These are phyloP conservation scores for Tetrao urogallus DNA, from an alignment of 2,113 vertebrate species.

Conservation along the genomic window DNA sequence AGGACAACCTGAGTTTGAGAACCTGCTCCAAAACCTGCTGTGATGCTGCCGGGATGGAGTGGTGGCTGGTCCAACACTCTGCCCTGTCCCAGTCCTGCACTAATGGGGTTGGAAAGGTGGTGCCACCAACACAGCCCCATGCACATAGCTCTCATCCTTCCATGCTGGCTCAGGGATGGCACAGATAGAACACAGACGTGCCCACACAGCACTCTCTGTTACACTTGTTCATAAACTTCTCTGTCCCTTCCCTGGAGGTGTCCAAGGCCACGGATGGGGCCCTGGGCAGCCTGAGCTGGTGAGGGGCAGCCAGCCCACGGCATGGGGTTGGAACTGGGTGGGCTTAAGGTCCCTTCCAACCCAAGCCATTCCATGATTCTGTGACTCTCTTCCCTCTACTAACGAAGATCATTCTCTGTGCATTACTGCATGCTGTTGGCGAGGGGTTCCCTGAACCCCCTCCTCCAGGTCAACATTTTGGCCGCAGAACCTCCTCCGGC, in stretches of 20 bases:
- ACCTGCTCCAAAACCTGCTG: not conserved
- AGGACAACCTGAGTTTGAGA: rapidly evolving
- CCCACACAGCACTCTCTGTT: not conserved
- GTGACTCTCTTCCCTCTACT: not conserved
- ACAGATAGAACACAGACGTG: not conserved
- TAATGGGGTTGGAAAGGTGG: not conserved
- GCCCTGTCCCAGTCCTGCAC: not conserved
- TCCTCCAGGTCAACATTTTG: not conserved
- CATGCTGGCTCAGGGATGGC: not conserved
- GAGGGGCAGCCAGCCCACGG: too few relatives aligned
- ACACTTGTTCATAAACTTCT: not conserved
- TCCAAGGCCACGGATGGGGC: too few relatives aligned
- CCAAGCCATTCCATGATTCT: too few relatives aligned
- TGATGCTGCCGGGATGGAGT: rapidly evolving
- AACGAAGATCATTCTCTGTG: not conserved
- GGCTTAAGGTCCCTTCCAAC: too few relatives aligned
- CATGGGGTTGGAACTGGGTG: too few relatives aligned
- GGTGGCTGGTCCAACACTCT: not conserved
- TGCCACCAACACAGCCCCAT: not conserved
- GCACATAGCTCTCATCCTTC: not conserved
- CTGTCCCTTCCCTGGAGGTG: too few relatives aligned
- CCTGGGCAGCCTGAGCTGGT: too few relatives aligned
- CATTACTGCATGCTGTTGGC: rapidly evolving
- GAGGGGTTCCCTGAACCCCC: not conserved
- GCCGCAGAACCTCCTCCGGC: not conserved